Evolutionary conservation across 2,113 vertebrate genomes (phyloP).

Genomic region (Hippocampus mohnikei): DNA sequence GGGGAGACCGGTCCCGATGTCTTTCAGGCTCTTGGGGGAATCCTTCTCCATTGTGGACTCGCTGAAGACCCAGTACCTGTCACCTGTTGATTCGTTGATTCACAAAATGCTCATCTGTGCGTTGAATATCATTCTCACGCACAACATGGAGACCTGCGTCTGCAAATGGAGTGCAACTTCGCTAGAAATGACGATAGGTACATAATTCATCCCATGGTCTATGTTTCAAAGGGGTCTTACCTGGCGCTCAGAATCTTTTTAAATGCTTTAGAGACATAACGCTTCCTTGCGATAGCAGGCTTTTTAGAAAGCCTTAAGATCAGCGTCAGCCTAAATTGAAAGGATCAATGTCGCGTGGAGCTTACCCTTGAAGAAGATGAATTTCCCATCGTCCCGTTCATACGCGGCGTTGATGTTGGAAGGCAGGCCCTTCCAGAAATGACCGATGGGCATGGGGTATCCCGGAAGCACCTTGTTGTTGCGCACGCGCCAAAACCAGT

Average conservation of each 20-base stretch:
- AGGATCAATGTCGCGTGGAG: neutral
- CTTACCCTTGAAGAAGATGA: slow-evolving; percentile 90
- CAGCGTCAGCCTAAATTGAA: neutral
- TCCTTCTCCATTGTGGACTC: slow-evolving; percentile 82
- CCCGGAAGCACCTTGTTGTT: slow-evolving; percentile 81
- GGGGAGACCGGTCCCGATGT: slow-evolving; percentile 81
- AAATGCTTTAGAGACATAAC: no score
- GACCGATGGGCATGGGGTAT: slow-evolving; percentile 83
- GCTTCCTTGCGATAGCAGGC: no score
- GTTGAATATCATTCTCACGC: no score
- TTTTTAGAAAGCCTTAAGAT: no score
- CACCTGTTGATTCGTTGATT: slow-evolving; percentile 68
- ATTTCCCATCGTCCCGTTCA: slow-evolving; percentile 85
- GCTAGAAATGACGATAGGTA: no score
- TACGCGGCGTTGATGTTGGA: slow-evolving; percentile 83
- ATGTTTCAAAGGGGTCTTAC: no score
- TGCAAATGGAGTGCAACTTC: no score
- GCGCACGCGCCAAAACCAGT: slow-evolving; percentile 88
- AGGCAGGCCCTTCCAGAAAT: slow-evolving; percentile 88
- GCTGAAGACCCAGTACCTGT: slow-evolving; percentile 84
- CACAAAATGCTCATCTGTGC: no score
- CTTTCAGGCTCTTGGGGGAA: slow-evolving; percentile 80
- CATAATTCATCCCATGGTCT: no score
- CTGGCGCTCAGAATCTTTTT: no score
- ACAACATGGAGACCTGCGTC: no score